Evolutionary conservation across 2,113 vertebrate species (phyloP), one percentile per base, ranked within the genome.

Genomic region (Lanius ludovicianus): DNA sequence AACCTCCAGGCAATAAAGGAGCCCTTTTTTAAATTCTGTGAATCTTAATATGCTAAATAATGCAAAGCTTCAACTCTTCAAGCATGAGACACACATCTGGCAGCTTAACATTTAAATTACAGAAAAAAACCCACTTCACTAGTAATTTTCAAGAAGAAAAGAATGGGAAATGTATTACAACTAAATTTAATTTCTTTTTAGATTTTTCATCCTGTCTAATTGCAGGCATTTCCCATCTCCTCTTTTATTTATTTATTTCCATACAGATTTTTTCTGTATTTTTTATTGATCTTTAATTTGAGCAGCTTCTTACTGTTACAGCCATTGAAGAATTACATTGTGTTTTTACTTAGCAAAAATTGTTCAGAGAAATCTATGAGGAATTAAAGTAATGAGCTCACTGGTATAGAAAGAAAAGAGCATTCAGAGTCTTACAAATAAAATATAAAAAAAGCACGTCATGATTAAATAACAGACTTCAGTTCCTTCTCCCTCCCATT

Each of bases 1-100:
- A 99, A 99, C 99, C 99, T 99, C 96, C 97, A 99, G 99, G 99
- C 99, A 98, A 99, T 98, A 98, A 99, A 99, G 98, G 99, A 99
- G 97, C 98, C 99, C 99, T 99, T 99, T 99, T 99, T 99, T 99
- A 99, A 99, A 99, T 99, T 99, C 99, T 99, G 98, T 98, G 99
- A 99, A 99, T 99, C 99, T 99, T 99, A 99, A 99, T 99, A 99
- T 99, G 99, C 99, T 99, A 99, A 99, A 99, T 99, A 99, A 99
- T 99, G 99, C 99, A 99, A 99, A 99, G 99, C 99, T 98, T 98
- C 98, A 97, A 98, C 99, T 99, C 99, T 99, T 99, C 99, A 99
- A 99, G 99, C 99, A 99, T 99, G 99, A 99, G 99, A 99, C 99
- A 99, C 99, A 99, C 99, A 99, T 99, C 99, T 99, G 99, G 99